Evolutionary conservation across 1,140 invertebrate species (phyloP), one percentile per base, ranked within the genome.

Genomic region (Callitettix versicolor): DNA sequence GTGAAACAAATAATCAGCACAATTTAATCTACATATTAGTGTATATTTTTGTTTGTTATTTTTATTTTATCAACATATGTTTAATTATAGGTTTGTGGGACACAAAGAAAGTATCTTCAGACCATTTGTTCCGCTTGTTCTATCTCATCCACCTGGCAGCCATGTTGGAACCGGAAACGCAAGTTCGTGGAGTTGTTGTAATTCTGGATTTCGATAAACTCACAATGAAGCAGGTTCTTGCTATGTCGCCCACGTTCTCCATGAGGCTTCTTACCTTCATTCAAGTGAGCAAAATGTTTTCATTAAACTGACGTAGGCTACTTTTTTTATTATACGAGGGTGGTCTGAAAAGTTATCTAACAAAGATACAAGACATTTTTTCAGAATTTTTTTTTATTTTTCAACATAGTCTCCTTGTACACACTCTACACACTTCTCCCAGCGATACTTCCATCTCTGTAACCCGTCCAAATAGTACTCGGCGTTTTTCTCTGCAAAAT

Each of bases 141-240:
- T 89, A 89, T 64, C 67, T 90, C 50, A 80, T 89, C 36, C 86
- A 90, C 62, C 74, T 82, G 57, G 76, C 79, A 0, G 85, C 86
- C 1, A 74, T 87, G 38, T 60, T 82, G 38, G 86, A 89, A 65
- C 79, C 80, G 3, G 80, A 83, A 67, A 80, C 81, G 3, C 85
- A 88, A 69, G 70, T 73, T n/a, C 52, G 65, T 30, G 87, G 87
- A 9, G 78, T 77, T 0, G 80, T 89, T 20, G 85, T 88, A 4
- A 75, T 91, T 41, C 85, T 90, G 79, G 86, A 91, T 66, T 89
- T 86, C 64, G 75, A 87, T 56, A 81, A 81, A 1, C 71, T 91
- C 58, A 73, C 76, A 38, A 81, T 85, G 77, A 79, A 79, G 66
- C 86, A 91, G 73, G 75, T 78, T 1, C 76, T 76, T 70, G 79